Conservation (phyloP, 53 echinoderm and acorn worm genomes). For the Arbacia lixula region DNA sequence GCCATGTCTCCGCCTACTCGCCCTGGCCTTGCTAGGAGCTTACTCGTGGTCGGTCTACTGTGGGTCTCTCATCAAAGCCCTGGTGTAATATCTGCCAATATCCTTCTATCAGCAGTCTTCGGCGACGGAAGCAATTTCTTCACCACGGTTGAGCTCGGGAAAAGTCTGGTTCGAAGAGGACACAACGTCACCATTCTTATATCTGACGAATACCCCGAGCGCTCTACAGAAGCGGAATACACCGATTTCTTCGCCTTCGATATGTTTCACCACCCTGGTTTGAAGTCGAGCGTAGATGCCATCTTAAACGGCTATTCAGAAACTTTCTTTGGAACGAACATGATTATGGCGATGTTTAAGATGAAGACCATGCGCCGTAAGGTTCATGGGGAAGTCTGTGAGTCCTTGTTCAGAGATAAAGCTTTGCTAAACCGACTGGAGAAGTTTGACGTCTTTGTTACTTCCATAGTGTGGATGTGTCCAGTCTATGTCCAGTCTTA, state of each 20-base stretch:
- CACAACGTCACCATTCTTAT: conserved; percentile 33
- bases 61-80: no score
- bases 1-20: no score
- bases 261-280: conserved; percentile 5
- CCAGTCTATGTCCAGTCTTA: background rate
- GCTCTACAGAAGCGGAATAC: background rate
- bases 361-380: background rate
- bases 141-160: background rate
- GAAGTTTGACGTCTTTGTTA: background rate
- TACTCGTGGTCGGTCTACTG: no score
- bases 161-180: conserved; percentile 3
- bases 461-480: conserved; percentile 16
- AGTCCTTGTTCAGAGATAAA: conserved; percentile 5
- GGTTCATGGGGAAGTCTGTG: conserved; percentile 8
- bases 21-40: no score
- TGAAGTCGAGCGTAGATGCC: background rate
- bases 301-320: background rate
- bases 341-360: background rate
- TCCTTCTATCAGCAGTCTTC: background rate
- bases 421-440: conserved; percentile 16
- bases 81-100: conserved; percentile 28
- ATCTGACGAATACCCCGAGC: conserved; percentile 4
- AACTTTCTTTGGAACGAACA: conserved; percentile 1
- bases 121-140: conserved; percentile 43
- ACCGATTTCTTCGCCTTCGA: conserved; percentile 3